Conservation (phyloP, 2,113 vertebrate species). For the Axis porcinus region DNA sequence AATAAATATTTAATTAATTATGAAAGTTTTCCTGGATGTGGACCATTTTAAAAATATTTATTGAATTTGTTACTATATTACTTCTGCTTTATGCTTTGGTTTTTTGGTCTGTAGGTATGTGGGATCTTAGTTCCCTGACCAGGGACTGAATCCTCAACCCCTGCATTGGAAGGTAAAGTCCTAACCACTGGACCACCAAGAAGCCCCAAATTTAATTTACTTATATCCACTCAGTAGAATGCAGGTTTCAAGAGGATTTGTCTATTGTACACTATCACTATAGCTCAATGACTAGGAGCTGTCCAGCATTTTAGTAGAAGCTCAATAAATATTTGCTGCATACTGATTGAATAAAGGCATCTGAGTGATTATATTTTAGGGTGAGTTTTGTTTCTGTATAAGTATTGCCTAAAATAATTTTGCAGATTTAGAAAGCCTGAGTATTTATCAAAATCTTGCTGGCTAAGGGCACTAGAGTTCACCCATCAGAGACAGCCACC, state of each 20-base stretch:
- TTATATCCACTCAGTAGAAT: neutral
- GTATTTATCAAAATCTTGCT: neutral
- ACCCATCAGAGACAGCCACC: neutral
- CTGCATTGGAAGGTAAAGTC: neutral
- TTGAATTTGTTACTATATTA: neutral
- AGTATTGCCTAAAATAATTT: neutral
- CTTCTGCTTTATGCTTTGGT: neutral
- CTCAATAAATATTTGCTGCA: neutral
- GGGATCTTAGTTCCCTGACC: neutral
- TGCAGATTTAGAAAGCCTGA: neutral
- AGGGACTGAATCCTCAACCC: neutral
- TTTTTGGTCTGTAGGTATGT: neutral
- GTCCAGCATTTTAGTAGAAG: neutral
- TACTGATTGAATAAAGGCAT: slow-evolving; percentile 15
- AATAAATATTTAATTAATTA: neutral
- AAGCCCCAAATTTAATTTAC: neutral
- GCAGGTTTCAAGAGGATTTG: neutral
- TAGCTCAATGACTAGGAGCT: neutral
- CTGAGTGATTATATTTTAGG: neutral
- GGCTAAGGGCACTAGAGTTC: neutral
- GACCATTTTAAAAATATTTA: neutral
- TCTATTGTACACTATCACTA: neutral
- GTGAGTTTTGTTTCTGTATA: neutral
- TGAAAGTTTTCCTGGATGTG: neutral
- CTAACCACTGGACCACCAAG: neutral